Base-by-base conservation (phyloP, 1,140 invertebrate species). In the Drosophila ambigua region DNA sequence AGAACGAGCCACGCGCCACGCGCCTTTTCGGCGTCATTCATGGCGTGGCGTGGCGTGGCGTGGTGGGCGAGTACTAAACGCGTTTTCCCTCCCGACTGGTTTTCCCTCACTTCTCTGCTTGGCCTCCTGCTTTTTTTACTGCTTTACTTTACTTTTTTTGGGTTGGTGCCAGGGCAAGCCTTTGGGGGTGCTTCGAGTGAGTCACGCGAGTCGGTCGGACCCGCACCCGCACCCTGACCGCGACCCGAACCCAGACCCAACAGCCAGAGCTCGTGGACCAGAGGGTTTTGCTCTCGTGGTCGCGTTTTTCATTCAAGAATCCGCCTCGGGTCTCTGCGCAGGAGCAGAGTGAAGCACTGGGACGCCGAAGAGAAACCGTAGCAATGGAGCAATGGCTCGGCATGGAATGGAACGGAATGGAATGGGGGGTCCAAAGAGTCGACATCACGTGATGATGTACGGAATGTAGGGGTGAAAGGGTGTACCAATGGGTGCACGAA, bases 1-100 rank as follows among this genome's bases (percentile, higher is more conserved):
- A 76, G 59, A 51, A 69, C 57, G 31, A 51, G 28, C n/a, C 5
- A 49, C 57, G 20, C 55, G 59, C 46, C 72, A 73, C 59, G 72
- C 84, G 84, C 65, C 84, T 80, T 77, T 89, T 83, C 63, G 84
- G 84, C 84, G 84, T 88, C 84, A 88, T 89, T 89, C 77, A 89
- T 89, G 79, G 65, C 84, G 79, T 88, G 79, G 65, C 83, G 79
- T 89, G 79, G 65, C 84, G 79, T 88, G 79, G 65, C 83, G 79
- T 88, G 84, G 71, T 77, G 69, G 54, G 13, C 46, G 77, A 48
- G 65, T 64, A 89, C 84, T 79, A 88, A 65, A 69, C 75, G 69
- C 60, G 60, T 60, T 85, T 62, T 66, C 51, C 50, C 74, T 52
- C 31, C 5, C 13, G 35, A 15, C 46, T 24, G 44, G 31, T 46